Percentiles rank a stretch among this genome's conserved stretches.
phyloP scores from a whole-genome alignment of 2,113 vertebrate species.

The Megalops atlanticus region DNA sequence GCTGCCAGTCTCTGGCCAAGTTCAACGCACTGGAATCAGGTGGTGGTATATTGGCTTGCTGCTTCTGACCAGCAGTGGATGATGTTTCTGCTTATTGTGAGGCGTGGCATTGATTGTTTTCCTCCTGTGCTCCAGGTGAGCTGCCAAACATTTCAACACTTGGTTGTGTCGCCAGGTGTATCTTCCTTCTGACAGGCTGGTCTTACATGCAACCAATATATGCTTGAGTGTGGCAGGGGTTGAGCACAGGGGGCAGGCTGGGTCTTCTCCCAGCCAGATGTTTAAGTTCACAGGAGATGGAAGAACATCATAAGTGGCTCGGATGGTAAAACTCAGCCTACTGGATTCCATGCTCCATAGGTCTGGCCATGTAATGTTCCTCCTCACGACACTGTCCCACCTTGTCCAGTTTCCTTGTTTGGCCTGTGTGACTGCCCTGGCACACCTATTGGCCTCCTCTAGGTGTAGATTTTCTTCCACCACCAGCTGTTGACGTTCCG shows the following conservation, averaged over 20 bases:
- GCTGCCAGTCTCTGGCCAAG: constrained; percentile 12
- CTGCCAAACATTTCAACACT: constrained; percentile 2
- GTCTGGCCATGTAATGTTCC: neutral
- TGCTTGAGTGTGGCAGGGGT: neutral
- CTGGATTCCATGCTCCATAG: constrained; percentile 12
- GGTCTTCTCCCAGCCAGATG: constrained; percentile 9
- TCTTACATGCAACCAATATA: constrained; percentile 17
- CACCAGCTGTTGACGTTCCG: neutral
- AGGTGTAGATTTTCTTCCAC: constrained; percentile 10
- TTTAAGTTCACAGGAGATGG: neutral
- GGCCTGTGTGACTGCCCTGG: constrained; percentile 13
- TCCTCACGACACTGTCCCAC: constrained; percentile 16
- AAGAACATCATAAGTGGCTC: constrained; percentile 1
- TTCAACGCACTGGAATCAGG: neutral
- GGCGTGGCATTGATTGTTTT: constrained; percentile 3
- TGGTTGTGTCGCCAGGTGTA: neutral
- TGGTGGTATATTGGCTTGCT: neutral
- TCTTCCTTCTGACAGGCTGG: constrained; percentile 6
- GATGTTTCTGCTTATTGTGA: neutral
- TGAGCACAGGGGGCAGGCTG: neutral
- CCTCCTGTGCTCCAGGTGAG: neutral
- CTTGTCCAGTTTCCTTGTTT: constrained; percentile 16
- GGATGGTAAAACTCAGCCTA: constrained; percentile 3
- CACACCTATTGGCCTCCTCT: constrained; percentile 26
- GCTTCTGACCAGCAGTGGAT: neutral